A percentile compares a stretch with the other conserved stretches of the same genome.
Evolutionary conservation across 2,113 vertebrate genomes (phyloP).

Genomic region (Anas platyrhynchos): DNA sequence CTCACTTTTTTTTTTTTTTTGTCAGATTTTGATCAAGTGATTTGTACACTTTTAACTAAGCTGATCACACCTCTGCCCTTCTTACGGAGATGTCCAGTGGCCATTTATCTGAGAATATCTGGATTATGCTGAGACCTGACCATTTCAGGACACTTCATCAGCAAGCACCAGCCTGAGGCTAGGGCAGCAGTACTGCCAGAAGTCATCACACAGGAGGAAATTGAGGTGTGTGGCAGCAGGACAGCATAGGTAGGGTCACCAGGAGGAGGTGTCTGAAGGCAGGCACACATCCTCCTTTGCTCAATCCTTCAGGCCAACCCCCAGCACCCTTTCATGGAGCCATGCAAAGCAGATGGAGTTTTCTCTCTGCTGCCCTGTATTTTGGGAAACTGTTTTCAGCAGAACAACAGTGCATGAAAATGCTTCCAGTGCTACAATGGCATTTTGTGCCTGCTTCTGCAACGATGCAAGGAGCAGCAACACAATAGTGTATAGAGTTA

Average conservation of each 20-base stretch:
- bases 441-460: background rate
- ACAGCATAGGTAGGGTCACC: background rate
- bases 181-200: background rate
- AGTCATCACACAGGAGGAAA: background rate
- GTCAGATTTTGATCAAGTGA: background rate
- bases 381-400: background rate
- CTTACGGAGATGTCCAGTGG: background rate
- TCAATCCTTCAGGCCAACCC: background rate
- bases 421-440: rapidly evolving
- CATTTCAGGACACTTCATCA: background rate
- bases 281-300: background rate
- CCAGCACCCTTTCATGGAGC: too few species aligned
- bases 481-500: rapidly evolving
- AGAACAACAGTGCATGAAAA: background rate
- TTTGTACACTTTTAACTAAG: background rate
- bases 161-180: background rate
- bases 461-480: background rate
- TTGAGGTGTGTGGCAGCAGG: background rate
- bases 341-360: background rate
- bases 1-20: background rate
- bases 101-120: background rate
- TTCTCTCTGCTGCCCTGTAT: background rate
- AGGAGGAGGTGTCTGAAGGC: background rate
- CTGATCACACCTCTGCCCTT: background rate
- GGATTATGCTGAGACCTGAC: background rate